Conservation (phyloP, 1,140 invertebrate genomes). For the Euschistus heros region DNA sequence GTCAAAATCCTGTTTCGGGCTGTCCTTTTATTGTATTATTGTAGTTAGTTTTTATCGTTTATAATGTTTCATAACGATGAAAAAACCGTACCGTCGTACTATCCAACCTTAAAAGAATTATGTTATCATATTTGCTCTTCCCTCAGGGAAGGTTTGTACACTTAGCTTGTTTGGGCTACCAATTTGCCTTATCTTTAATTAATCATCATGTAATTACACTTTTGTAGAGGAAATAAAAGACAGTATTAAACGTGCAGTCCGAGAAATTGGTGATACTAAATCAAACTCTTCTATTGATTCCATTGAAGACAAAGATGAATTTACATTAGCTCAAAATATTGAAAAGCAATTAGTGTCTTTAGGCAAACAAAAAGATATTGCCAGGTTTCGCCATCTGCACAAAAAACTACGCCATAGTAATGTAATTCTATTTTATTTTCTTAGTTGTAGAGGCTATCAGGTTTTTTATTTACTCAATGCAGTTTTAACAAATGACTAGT, state of each 20-base stretch:
- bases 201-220: too few species aligned
- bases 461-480: too few species aligned
- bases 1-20: too few species aligned
- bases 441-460: too few species aligned
- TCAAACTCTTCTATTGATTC: neutral
- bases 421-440: conserved; percentile 13
- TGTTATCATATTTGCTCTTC: conserved; percentile 8
- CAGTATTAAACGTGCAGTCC: neutral
- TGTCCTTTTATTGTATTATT: too few species aligned
- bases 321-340: conserved; percentile 6
- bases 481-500: too few species aligned
- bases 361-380: neutral
- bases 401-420: conserved; percentile 7
- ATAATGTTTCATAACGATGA: neutral
- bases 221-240: neutral
- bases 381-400: conserved; percentile 2
- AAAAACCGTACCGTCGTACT: neutral
- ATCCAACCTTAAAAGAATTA: neutral
- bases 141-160: neutral
- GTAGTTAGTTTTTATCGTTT: neutral
- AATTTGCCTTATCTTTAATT: too few species aligned
- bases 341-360: conserved; percentile 12
- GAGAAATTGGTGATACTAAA: neutral
- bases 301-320: conserved; percentile 2
- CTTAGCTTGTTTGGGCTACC: neutral